Conservation (phyloP, 2,888 invertebrate species). For the Sialis lutaria region DNA sequence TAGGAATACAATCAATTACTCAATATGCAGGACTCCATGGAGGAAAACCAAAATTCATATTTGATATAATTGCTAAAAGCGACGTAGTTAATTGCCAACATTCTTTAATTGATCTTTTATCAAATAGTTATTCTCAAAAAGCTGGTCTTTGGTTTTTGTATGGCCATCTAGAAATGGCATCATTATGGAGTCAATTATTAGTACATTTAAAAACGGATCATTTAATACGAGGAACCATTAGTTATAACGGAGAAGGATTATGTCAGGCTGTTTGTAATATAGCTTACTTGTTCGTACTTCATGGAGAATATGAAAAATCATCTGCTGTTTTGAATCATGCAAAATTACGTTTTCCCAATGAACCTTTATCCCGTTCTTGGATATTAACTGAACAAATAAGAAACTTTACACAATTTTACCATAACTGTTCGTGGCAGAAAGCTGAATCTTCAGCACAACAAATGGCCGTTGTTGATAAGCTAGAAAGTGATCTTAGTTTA, state of each 20-base stretch:
- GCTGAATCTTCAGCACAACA: slow-evolving; percentile 51
- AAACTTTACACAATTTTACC: slow-evolving; percentile 28
- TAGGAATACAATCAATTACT: slow-evolving; percentile 59
- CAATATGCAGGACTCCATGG: slow-evolving; percentile 56
- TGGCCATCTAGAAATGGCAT: slow-evolving; percentile 73
- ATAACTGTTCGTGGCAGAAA: slow-evolving; percentile 45
- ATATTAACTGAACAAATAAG: slow-evolving; percentile 45
- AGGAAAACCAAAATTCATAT: slow-evolving; percentile 46
- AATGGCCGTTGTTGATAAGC: slow-evolving; percentile 44
- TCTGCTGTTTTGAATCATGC: slow-evolving; percentile 41
- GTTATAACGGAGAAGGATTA: slow-evolving; percentile 45
- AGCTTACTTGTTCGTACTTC: slow-evolving; percentile 33
- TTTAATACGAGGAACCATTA: slow-evolving; percentile 15
- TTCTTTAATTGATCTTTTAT: slow-evolving; percentile 63
- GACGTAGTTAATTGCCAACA: slow-evolving; percentile 75
- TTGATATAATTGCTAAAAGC: slow-evolving; percentile 59
- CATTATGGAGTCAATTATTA: slow-evolving; percentile 61
- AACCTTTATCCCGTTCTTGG: slow-evolving; percentile 44
- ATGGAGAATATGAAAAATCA: slow-evolving; percentile 35
- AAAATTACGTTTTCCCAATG: slow-evolving; percentile 43
- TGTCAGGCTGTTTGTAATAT: slow-evolving; percentile 53
- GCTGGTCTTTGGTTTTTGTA: slow-evolving; percentile 78
- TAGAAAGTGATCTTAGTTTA: slow-evolving; percentile 41
- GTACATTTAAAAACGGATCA: slow-evolving; percentile 58
- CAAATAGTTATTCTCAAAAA: slow-evolving; percentile 64